Conservation (phyloP, 2,888 invertebrate species). For the Tenthredo distinguenda region DNA sequence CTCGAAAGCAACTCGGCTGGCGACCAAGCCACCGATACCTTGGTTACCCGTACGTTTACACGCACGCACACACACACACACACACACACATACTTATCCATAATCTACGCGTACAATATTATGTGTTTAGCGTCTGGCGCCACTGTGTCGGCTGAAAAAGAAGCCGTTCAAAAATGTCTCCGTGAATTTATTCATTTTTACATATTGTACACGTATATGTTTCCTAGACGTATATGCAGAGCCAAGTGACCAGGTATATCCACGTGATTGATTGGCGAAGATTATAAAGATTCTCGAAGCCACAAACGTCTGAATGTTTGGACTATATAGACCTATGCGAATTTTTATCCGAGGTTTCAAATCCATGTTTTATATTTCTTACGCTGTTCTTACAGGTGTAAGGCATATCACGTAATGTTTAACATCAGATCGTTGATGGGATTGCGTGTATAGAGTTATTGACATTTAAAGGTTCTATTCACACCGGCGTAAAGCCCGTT, state of each 20-base stretch:
- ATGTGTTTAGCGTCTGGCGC: slow-evolving; percentile 20
- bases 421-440: background rate
- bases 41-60: background rate
- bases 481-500: slow-evolving; percentile 2
- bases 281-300: background rate
- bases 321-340: no score
- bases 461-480: slow-evolving; percentile 44
- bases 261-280: background rate
- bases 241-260: background rate
- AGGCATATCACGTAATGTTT: slow-evolving; percentile 1
- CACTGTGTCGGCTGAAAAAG: background rate
- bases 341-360: no score
- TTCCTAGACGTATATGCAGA: background rate
- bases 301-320: background rate
- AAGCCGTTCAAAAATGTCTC: background rate
- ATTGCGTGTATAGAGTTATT: slow-evolving; percentile 33
- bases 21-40: slow-evolving; percentile 29
- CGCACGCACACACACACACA: background rate
- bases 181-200: background rate
- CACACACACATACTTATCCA: background rate
- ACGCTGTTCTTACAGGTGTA: background rate
- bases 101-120: slow-evolving; percentile 23
- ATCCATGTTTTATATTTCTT: background rate
- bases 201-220: background rate
- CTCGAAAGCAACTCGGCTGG: background rate